phyloP scores from a whole-genome alignment of 2,888 invertebrate species.

The Luperina nickerlii region DNA sequence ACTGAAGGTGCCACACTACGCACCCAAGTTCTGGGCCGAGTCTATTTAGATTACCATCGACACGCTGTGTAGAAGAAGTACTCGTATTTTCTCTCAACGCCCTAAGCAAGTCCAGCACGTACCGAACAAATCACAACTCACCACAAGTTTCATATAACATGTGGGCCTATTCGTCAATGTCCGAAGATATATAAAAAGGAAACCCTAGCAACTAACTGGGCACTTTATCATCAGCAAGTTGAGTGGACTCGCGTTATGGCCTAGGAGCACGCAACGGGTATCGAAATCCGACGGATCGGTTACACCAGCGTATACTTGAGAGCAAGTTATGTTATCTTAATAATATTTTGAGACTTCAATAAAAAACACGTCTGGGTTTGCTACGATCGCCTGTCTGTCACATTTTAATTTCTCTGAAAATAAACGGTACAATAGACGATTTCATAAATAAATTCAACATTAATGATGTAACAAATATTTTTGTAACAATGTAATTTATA shows the following conservation, averaged over 20 bases:
- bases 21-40: background rate
- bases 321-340: conserved; percentile 4
- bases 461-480: background rate
- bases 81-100: background rate
- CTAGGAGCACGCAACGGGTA: conserved; percentile 67
- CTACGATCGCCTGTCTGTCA: background rate
- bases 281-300: conserved; percentile 52
- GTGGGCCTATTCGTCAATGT: conserved; percentile 53
- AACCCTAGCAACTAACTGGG: conserved; percentile 62
- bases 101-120: background rate
- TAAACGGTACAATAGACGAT: too few species aligned
- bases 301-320: conserved; percentile 22
- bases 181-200: conserved; percentile 65
- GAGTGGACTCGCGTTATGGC: conserved; percentile 66
- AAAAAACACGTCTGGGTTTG: too few species aligned
- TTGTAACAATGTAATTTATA: background rate
- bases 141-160: conserved; percentile 19
- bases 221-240: conserved; percentile 71
- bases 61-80: background rate
- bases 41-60: background rate
- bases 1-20: background rate
- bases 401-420: background rate
- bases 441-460: background rate
- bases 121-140: conserved; percentile 16
- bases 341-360: too few species aligned